Evolutionary conservation across 2,797 vertebrate species (phyloP).

Genomic region (Paguma larvata): DNA sequence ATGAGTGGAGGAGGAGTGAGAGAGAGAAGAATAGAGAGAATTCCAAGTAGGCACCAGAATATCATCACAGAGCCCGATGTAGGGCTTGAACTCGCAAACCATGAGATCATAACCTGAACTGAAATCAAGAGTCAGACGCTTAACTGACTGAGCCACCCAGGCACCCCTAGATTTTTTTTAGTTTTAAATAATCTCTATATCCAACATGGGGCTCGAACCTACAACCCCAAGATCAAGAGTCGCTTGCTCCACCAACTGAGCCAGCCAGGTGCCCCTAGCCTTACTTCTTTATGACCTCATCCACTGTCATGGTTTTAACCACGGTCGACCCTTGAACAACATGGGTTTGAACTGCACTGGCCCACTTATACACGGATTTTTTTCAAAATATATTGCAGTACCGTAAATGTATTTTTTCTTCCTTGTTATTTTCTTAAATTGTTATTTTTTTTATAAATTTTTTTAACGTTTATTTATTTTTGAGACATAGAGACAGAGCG

Average conservation of each 20-base stretch:
- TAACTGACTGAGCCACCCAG: too few relatives aligned
- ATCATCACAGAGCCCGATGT: too few relatives aligned
- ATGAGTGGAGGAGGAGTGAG: too few relatives aligned
- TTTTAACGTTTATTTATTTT: not conserved
- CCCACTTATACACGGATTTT: not conserved
- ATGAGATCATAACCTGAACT: too few relatives aligned
- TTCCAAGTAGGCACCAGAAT: too few relatives aligned
- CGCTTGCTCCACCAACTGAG: not conserved
- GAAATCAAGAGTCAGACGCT: too few relatives aligned
- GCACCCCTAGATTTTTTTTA: not conserved
- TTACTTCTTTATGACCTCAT: not conserved
- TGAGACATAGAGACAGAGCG: too few relatives aligned
- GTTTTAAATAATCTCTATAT: not conserved
- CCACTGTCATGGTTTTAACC: not conserved
- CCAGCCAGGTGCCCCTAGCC: not conserved
- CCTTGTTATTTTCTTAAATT: not conserved
- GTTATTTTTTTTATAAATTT: not conserved
- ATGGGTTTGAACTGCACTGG: not conserved
- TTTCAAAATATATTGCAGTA: not conserved
- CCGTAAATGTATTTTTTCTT: not conserved
- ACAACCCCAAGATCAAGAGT: not conserved
- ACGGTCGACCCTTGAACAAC: not conserved
- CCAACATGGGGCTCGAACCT: not conserved
- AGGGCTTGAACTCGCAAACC: too few relatives aligned
- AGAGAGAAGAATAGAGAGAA: too few relatives aligned